These are phyloP conservation scores for Origma solitaria DNA, from an alignment of 2,113 vertebrate genomes.

Conservation along the genomic window DNA sequence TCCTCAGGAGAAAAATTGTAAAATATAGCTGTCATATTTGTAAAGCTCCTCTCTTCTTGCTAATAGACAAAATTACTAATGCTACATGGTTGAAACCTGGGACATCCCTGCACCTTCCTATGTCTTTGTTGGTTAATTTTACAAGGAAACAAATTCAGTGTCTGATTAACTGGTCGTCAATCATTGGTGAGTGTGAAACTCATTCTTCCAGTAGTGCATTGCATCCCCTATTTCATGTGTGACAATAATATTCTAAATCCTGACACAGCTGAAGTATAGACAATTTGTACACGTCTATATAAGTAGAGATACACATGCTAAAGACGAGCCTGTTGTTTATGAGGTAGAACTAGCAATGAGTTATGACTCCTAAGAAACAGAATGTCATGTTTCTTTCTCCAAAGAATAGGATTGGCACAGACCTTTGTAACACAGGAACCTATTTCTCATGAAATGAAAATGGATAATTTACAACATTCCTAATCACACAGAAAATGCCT, in stretches of 20 bases:
- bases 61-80: background rate
- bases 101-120: background rate
- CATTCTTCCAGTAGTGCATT: background rate
- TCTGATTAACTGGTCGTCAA: conserved; percentile 1
- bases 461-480: conserved; percentile 16
- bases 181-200: background rate
- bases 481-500: conserved; percentile 29
- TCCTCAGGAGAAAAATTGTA: background rate
- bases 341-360: background rate
- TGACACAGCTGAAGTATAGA: background rate
- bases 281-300: background rate
- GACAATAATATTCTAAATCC: background rate
- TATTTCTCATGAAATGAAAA: conserved; percentile 22
- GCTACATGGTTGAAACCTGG: background rate
- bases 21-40: background rate
- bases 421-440: background rate
- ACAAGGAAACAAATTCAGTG: background rate
- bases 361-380: conserved; percentile 10
- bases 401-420: background rate
- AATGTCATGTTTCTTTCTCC: background rate
- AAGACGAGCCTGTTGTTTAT: background rate
- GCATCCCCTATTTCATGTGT: background rate
- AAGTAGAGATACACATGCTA: background rate
- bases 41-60: background rate
- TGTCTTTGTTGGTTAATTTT: background rate